Percentiles rank a stretch among this genome's conserved stretches.
These are phyloP conservation scores for Cosmia trapezina DNA, from an alignment of 2,888 invertebrate species.

Conservation along the genomic window DNA sequence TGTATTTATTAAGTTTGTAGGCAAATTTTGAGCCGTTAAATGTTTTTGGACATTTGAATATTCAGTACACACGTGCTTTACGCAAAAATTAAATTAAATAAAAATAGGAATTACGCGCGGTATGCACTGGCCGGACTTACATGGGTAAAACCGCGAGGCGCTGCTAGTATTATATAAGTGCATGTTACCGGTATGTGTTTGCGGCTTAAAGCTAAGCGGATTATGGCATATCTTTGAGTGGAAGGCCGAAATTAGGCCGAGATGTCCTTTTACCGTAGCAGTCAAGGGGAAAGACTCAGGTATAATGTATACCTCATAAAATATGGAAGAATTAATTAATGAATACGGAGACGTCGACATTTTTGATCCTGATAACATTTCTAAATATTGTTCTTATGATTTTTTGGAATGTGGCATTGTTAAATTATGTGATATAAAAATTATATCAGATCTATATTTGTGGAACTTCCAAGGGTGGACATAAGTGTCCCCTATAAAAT, in stretches of 20 bases:
- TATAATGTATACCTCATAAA: slow-evolving; percentile 74
- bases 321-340: slow-evolving; percentile 84
- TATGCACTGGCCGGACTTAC: no score
- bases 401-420: slow-evolving; percentile 53
- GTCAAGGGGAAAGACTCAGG: slow-evolving; percentile 70
- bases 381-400: slow-evolving; percentile 64
- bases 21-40: no score
- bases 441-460: slow-evolving; percentile 15
- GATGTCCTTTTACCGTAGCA: slow-evolving; percentile 50
- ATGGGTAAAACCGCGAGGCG: no score
- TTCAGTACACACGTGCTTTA: no score
- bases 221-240: slow-evolving; percentile 48
- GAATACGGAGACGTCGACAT: slow-evolving; percentile 63
- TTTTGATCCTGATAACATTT: slow-evolving; percentile 67
- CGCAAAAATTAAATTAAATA: no score
- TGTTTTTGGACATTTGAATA: no score
- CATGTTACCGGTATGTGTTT: background rate
- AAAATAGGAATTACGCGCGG: no score
- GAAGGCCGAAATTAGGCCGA: slow-evolving; percentile 7
- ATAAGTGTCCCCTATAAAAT: background rate
- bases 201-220: background rate
- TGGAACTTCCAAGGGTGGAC: background rate
- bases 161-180: no score
- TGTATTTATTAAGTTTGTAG: no score
- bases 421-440: slow-evolving; percentile 44